Conservation (phyloP, 2,797 vertebrate genomes). For the Botia kubotai region DNA sequence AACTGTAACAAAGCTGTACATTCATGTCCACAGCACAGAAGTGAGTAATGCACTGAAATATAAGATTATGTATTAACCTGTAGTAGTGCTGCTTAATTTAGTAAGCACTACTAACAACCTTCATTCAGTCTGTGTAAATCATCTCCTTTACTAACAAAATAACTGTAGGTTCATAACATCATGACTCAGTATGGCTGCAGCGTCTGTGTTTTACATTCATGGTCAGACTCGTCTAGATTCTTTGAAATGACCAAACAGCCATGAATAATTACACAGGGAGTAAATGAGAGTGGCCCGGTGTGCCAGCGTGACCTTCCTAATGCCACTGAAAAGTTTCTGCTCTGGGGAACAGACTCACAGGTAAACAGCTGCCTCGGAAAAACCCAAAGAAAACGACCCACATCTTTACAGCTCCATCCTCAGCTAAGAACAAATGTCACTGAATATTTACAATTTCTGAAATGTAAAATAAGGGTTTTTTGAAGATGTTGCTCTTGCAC, state of each 20-base stretch:
- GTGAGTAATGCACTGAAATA: neutral
- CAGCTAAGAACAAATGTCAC: neutral
- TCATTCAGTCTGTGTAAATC: conserved; percentile 17
- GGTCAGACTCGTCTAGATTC: conserved; percentile 44
- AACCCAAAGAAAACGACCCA: neutral
- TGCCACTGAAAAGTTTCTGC: conserved; percentile 52
- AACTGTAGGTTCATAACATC: conserved; percentile 38
- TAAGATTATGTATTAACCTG: neutral
- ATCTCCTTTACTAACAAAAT: conserved; percentile 20
- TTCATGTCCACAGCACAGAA: no score
- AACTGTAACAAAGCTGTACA: no score
- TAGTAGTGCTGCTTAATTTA: neutral
- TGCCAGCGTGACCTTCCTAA: conserved; percentile 36
- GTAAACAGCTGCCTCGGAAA: neutral
- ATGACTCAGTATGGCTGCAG: conserved; percentile 17
- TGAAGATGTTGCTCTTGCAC: no score
- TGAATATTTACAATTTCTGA: neutral
- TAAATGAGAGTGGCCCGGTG: conserved; percentile 45
- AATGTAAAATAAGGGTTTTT: no score
- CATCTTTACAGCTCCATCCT: neutral
- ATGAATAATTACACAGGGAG: conserved; percentile 56
- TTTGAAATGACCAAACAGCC: conserved; percentile 48
- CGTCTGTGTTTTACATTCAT: conserved; percentile 53
- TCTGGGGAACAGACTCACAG: conserved; percentile 14
- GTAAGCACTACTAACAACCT: neutral